Base-by-base conservation (phyloP, 2,888 invertebrate species). In the Subacronicta megacephala region DNA sequence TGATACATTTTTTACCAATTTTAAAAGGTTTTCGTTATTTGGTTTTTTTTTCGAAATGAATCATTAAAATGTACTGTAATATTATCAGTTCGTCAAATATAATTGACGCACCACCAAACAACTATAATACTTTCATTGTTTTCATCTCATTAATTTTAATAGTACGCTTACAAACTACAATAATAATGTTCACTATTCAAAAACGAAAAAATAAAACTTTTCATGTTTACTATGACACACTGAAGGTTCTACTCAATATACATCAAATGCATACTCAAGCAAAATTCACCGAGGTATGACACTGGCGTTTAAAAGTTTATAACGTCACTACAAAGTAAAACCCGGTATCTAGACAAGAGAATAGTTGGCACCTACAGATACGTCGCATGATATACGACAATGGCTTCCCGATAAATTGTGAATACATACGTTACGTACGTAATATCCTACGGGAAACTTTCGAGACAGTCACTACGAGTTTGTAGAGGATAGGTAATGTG, bases 391-490 rank as follows among this genome's bases (percentile, higher is more conserved):
- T 77, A 84, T 82, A 89, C 80, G 77, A 77, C 77, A 86, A 89
- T 87, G 83, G 87, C 83, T 89, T 89, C 84, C 87, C 89, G 82
- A 90, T 90, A 88, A 85, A 80, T 83, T 82, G 84, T 81, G 84
- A 82, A 83, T 82, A 76, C 74, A 64, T 66, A 70, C 64, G 63
- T 71, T 70, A 64, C 59, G 61, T 73, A 64, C 69, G 72, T 77
- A 73, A 81, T 81, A 80, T 79, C 75, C 70, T 78, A 72, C 57
- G 74, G 72, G 75, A 78, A 84, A 83, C 80, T 86, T 84, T 79
- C 75, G 74, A 84, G 83, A 83, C 84, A 79, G 75, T 71, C 72
- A 72, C 72, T 64, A 57, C 52, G 40, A 70, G 62, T 63, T 72
- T 59, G 59, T 53, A 45, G 50, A 57, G 49, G 60, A 50, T 52